Percentiles rank a stretch among this genome's conserved stretches.
phyloP scores from a whole-genome alignment of 2,888 invertebrate genomes.

The Drosophila limbata region DNA sequence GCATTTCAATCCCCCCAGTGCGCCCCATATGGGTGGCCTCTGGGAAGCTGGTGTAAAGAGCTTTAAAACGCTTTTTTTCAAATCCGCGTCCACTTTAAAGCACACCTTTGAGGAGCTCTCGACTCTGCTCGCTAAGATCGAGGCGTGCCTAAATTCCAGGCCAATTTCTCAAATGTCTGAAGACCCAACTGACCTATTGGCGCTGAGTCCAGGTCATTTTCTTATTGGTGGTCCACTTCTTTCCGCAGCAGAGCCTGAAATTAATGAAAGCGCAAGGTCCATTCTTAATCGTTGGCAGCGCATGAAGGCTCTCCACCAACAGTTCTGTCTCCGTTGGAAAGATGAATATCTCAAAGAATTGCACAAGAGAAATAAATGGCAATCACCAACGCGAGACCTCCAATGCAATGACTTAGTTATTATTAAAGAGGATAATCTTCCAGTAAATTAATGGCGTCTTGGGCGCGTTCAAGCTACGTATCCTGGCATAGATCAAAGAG shows the following conservation, averaged over 20 bases:
- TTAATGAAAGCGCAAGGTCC: neutral
- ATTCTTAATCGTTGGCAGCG: neutral
- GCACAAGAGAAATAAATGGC: neutral
- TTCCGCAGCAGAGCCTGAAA: neutral
- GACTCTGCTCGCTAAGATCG: neutral
- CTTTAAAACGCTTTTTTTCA: neutral
- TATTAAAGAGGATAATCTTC: too few relatives aligned
- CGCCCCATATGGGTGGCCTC: too few relatives aligned
- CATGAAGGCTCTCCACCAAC: neutral
- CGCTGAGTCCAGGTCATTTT: neutral
- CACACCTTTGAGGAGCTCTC: slow-evolving; percentile 1
- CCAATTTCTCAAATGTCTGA: neutral
- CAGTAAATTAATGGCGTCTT: too few relatives aligned
- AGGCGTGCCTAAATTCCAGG: neutral
- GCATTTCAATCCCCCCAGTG: too few relatives aligned
- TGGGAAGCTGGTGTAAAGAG: neutral
- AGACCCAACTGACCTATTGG: neutral
- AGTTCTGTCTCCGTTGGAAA: neutral
- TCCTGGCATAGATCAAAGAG: too few relatives aligned
- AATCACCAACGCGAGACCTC: neutral
- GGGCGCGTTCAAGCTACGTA: too few relatives aligned
- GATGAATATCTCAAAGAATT: neutral
- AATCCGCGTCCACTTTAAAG: neutral
- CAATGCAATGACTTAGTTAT: too few relatives aligned
- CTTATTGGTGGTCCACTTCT: neutral